A percentile compares a stretch with the other conserved stretches of the same genome.
phyloP scores from a whole-genome alignment of 2,797 vertebrate species.

The Sebastiscus tertius region DNA sequence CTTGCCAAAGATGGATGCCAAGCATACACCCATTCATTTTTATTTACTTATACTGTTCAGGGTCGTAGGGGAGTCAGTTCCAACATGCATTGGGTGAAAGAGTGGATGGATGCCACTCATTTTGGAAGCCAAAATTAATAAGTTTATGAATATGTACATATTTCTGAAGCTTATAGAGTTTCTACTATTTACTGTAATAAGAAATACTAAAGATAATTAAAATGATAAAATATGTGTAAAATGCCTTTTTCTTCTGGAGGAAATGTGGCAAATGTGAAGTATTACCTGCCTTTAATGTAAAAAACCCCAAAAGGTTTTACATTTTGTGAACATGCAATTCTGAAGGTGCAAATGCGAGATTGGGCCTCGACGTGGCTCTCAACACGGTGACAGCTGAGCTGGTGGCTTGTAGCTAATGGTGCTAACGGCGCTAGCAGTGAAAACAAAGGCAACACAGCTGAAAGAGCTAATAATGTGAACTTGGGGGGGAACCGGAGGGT shows the following conservation, averaged over 20 bases:
- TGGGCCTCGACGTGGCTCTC: rapidly evolving
- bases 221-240: not conserved
- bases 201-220: not conserved
- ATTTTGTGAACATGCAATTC: not conserved
- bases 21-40: not conserved
- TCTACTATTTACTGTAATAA: not conserved
- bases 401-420: too few relatives aligned
- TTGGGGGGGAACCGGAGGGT: too few relatives aligned
- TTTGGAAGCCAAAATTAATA: not conserved
- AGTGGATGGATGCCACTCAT: not conserved
- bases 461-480: too few relatives aligned
- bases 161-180: not conserved
- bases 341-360: too few relatives aligned
- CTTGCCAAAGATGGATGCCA: not conserved
- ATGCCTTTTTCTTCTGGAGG: not conserved
- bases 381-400: too few relatives aligned
- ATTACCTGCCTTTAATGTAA: not conserved
- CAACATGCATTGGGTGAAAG: not conserved
- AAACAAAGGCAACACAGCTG: too few relatives aligned
- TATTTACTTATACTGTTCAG: not conserved
- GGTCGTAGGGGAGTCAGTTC: too few relatives aligned
- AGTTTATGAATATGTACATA: not conserved
- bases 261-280: not conserved
- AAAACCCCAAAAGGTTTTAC: not conserved
- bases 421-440: too few relatives aligned